Conservation (phyloP, 2,113 vertebrate species). For the Xiphophorus maculatus region DNA sequence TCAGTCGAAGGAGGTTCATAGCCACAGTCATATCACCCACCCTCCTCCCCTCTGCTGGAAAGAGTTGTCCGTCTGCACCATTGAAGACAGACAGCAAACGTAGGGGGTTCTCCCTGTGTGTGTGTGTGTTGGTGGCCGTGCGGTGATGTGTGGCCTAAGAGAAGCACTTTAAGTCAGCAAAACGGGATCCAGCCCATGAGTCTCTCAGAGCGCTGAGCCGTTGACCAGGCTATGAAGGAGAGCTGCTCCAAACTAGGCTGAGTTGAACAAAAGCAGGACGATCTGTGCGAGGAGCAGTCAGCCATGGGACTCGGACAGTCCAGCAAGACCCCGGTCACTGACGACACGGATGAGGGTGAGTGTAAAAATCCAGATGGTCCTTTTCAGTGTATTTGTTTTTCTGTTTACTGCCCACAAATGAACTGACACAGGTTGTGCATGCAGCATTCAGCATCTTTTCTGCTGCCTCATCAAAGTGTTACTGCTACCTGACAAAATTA, state of each 20-base stretch:
- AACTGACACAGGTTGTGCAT: background rate
- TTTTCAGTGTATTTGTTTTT: background rate
- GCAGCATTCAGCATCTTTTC: conserved; percentile 3
- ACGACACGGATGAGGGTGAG: conserved; percentile 89
- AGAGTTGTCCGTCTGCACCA: conserved; percentile 31
- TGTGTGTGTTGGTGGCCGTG: conserved; percentile 31
- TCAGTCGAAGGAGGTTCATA: conserved; percentile 59
- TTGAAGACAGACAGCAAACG: conserved; percentile 31
- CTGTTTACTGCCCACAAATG: background rate
- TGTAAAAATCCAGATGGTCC: background rate
- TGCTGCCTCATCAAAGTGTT: conserved; percentile 4
- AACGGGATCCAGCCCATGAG: conserved; percentile 41
- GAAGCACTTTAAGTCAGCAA: conserved; percentile 49
- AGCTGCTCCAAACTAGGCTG: conserved; percentile 58
- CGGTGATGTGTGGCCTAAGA: conserved; percentile 49
- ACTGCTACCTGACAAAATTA: conserved; percentile 16
- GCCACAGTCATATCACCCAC: conserved; percentile 29
- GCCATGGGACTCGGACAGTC: conserved; percentile 93
- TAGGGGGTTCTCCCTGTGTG: conserved; percentile 14
- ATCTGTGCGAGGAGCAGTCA: conserved; percentile 55
- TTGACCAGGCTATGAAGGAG: conserved; percentile 65
- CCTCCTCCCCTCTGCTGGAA: conserved; percentile 29
- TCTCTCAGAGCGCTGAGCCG: conserved; percentile 17
- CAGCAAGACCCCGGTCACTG: conserved; percentile 82
- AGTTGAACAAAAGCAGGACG: conserved; percentile 49